Evolutionary conservation across 2,888 invertebrate species (phyloP).

Genomic region (Drosophila nr. perissopoda): DNA sequence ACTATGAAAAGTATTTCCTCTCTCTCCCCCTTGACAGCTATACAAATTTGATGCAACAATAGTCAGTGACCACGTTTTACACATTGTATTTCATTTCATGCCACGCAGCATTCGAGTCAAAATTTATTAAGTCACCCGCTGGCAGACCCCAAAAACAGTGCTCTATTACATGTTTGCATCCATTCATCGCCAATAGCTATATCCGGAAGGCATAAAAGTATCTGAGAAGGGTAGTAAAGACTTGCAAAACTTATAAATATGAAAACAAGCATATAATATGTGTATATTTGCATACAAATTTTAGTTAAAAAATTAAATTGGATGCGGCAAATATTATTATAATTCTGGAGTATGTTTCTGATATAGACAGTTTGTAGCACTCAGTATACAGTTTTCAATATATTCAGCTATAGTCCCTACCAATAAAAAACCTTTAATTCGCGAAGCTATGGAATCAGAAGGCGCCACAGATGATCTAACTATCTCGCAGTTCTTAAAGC

Average conservation of each 20-base stretch:
- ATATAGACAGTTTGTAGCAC: not conserved
- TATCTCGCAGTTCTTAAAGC: not conserved
- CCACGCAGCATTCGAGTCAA: slow-evolving; percentile 44
- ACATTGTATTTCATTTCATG: slow-evolving; percentile 74
- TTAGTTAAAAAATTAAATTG: not conserved
- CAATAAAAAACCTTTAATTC: no score
- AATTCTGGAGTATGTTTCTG: not conserved
- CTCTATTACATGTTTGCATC: slow-evolving; percentile 27
- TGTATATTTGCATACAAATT: not conserved
- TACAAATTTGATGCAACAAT: slow-evolving; percentile 70
- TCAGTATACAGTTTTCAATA: not conserved
- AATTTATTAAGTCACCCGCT: slow-evolving; percentile 58
- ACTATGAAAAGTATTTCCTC: not conserved
- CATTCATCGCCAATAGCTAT: slow-evolving; percentile 17
- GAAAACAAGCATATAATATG: no score
- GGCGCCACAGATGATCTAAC: no score
- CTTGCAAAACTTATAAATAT: not conserved
- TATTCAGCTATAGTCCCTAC: not conserved
- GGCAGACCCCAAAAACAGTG: slow-evolving; percentile 37
- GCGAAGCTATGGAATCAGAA: no score
- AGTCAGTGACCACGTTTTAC: slow-evolving; percentile 59
- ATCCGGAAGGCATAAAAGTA: slow-evolving; percentile 8
- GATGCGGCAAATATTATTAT: no score
- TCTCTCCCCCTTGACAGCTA: slow-evolving; percentile 8
- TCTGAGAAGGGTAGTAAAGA: not conserved